Percentiles rank a stretch among this genome's conserved stretches.
Conservation (phyloP, 1,140 invertebrate genomes). For the Drosophila sp. region DNA sequence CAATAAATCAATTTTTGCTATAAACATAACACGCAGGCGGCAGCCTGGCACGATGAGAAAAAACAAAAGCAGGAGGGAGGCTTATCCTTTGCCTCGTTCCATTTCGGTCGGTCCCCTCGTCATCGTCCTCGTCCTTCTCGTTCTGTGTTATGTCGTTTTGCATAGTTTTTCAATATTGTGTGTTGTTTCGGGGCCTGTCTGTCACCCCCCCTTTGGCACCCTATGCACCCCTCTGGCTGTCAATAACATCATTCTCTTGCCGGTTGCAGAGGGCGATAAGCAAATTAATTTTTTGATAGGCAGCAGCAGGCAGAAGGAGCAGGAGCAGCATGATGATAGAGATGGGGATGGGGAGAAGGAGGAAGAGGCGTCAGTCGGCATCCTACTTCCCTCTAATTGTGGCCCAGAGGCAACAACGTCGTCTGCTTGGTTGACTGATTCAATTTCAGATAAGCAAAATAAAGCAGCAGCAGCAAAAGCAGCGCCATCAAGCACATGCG, state of each 20-base stretch:
- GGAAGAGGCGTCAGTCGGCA: constrained; percentile 7
- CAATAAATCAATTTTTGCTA: constrained; percentile 79
- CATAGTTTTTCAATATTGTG: constrained; percentile 66
- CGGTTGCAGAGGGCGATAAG: constrained; percentile 74
- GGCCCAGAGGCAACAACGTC: constrained; percentile 65
- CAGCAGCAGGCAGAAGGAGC: background rate
- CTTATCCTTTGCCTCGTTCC: constrained; percentile 26
- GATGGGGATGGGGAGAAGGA: background rate
- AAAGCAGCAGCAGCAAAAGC: constrained; percentile 60
- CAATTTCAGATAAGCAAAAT: constrained; percentile 82
- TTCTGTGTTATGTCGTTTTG: constrained; percentile 33
- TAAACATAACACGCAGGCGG: constrained; percentile 80
- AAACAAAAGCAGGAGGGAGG: constrained; percentile 22
- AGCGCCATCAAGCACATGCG: constrained; percentile 57
- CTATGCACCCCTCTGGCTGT: constrained; percentile 47
- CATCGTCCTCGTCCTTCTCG: background rate
- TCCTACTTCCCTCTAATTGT: constrained; percentile 69
- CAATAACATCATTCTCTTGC: constrained; percentile 75
- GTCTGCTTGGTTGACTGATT: constrained; percentile 75
- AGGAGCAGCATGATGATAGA: background rate
- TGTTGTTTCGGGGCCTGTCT: constrained; percentile 20
- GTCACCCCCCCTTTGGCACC: constrained; percentile 25
- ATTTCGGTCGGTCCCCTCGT: background rate
- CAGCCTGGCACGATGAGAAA: constrained; percentile 45
- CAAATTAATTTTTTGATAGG: constrained; percentile 75